Percentiles rank a stretch among this genome's conserved stretches.
phyloP scores from a whole-genome alignment of 2,797 vertebrate species.

The Ctenopoma multispine region DNA sequence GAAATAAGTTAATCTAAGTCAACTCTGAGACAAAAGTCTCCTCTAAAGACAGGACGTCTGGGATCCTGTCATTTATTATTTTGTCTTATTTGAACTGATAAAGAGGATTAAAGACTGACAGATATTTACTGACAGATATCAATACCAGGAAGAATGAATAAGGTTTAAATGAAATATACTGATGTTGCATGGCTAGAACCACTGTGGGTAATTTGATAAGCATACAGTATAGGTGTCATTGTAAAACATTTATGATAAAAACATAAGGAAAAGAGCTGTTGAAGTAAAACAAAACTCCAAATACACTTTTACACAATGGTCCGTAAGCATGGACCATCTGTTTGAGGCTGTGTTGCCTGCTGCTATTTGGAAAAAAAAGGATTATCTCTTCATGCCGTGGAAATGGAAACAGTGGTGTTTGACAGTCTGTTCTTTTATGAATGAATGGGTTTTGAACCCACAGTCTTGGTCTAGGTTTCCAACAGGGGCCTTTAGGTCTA shows the following conservation, averaged over 20 bases:
- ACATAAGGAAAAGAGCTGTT: slow-evolving; percentile 2
- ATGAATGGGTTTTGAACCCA: slow-evolving; percentile 58
- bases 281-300: slow-evolving; percentile 19
- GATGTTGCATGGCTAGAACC: slow-evolving; percentile 7
- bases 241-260: slow-evolving; percentile 17
- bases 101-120: slow-evolving; percentile 20
- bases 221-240: slow-evolving; percentile 1
- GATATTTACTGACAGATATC: slow-evolving; percentile 8
- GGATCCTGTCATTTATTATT: slow-evolving; percentile 8
- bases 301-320: slow-evolving; percentile 48
- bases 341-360: slow-evolving; percentile 59
- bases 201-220: slow-evolving; percentile 4
- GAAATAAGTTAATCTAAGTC: slow-evolving; percentile 53
- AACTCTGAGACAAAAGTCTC: slow-evolving; percentile 18
- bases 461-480: slow-evolving; percentile 46
- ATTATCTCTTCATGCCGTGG: slow-evolving; percentile 69
- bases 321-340: slow-evolving; percentile 67
- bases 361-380: slow-evolving; percentile 55
- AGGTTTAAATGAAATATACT: slow-evolving; percentile 26
- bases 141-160: slow-evolving; percentile 1
- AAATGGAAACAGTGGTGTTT: slow-evolving; percentile 62
- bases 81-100: neutral
- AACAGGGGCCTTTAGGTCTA: slow-evolving; percentile 55
- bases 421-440: slow-evolving; percentile 73
- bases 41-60: slow-evolving; percentile 20